Conservation (phyloP, 2,888 invertebrate species). For the Limnephilus rhombicus region DNA sequence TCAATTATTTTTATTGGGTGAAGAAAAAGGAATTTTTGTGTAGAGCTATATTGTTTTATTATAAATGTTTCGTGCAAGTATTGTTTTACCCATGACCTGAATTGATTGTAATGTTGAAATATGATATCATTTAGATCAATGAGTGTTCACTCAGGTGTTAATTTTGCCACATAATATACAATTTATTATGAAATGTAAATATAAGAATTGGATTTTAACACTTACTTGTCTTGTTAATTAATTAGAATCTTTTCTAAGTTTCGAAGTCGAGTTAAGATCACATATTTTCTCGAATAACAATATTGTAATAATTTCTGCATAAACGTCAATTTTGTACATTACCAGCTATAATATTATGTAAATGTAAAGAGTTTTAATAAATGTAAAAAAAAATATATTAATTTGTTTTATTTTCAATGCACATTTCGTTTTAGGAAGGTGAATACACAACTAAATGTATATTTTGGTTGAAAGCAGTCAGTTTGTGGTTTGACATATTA, state of each 20-base stretch:
- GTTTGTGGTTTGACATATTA: no score
- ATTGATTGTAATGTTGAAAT: background rate
- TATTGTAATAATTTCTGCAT: background rate
- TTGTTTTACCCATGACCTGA: background rate
- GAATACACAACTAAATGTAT: no score
- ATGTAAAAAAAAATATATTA: background rate
- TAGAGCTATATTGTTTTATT: background rate
- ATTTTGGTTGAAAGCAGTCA: no score
- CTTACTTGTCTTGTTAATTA: background rate
- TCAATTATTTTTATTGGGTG: no score
- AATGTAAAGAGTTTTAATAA: conserved; percentile 27
- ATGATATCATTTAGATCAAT: background rate
- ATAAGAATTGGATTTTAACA: background rate
- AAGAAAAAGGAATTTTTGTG: background rate
- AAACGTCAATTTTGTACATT: conserved; percentile 23
- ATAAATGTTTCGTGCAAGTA: background rate
- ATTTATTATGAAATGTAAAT: background rate
- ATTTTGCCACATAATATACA: background rate
- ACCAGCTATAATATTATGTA: background rate
- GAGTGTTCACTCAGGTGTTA: background rate
- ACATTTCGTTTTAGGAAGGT: background rate
- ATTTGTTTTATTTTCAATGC: background rate
- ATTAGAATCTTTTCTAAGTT: background rate
- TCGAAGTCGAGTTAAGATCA: background rate
- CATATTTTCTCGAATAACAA: background rate